Conservation (phyloP, 2,797 vertebrate genomes). For the Acrossocheilus fasciatus region DNA sequence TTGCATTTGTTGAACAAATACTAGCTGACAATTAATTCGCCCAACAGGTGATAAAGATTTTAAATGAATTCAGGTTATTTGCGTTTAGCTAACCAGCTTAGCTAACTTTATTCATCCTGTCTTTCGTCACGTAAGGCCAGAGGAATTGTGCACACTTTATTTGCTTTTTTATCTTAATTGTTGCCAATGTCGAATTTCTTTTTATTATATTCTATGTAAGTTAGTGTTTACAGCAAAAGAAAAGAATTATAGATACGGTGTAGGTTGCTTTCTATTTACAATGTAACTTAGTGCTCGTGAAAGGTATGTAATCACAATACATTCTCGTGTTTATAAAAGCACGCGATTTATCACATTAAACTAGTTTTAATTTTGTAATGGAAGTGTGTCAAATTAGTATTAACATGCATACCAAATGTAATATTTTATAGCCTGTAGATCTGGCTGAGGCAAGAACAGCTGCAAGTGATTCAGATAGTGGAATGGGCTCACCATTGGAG, state of each 20-base stretch:
- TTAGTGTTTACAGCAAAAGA: not conserved
- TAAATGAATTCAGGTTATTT: not conserved
- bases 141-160: not conserved
- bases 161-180: not conserved
- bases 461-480: constrained; percentile 80
- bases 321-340: not conserved
- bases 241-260: not conserved
- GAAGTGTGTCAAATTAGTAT: not conserved
- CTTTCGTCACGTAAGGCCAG: constrained; percentile 3
- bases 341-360: not conserved
- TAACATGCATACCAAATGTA: not conserved
- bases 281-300: not conserved
- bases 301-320: not conserved
- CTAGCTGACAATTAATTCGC: not conserved
- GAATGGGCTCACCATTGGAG: constrained; percentile 78
- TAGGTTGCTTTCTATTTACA: not conserved
- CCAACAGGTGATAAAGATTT: not conserved
- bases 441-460: constrained; percentile 55
- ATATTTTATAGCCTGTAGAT: constrained; percentile 59
- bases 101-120: not conserved
- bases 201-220: too few species aligned
- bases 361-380: not conserved
- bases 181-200: not conserved
- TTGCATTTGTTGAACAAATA: not conserved
- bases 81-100: constrained; percentile 23